Percentiles rank a stretch among this genome's conserved stretches.
phyloP scores from a whole-genome alignment of 2,113 vertebrate genomes.

The Diadophis punctatus region DNA sequence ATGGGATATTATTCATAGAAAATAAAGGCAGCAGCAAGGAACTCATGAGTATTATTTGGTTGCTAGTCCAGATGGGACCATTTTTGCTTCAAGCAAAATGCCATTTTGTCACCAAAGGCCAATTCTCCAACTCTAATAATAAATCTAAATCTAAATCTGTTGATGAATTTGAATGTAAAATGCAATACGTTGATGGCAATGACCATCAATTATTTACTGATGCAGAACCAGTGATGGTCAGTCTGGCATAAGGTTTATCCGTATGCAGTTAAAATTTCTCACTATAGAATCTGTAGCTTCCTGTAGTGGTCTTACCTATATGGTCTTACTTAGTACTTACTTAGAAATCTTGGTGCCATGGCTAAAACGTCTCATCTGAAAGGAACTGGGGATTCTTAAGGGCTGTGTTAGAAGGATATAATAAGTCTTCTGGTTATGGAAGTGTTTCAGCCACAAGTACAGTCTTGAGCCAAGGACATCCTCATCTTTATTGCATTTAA shows the following conservation, averaged over 20 bases:
- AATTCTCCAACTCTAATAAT: too few relatives aligned
- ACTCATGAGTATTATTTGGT: not conserved
- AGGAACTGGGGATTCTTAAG: not conserved
- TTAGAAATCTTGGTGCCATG: not conserved
- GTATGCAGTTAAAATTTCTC: not conserved
- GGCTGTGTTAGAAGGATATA: not conserved
- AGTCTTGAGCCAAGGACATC: not conserved
- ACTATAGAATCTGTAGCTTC: not conserved
- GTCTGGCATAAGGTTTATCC: not conserved
- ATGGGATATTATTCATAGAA: not conserved
- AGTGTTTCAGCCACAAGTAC: not conserved
- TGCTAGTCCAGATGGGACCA: not conserved
- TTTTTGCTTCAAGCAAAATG: not conserved
- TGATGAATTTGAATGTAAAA: not conserved
- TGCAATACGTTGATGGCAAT: not conserved
- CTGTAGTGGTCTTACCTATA: too few relatives aligned
- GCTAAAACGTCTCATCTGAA: not conserved
- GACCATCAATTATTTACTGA: not conserved
- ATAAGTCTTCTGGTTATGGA: not conserved
- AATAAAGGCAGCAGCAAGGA: not conserved
- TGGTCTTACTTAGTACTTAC: too few relatives aligned
- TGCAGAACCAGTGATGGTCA: not conserved
- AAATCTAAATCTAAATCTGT: too few relatives aligned
- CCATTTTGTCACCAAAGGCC: not conserved
- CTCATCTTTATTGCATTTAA: not conserved